Evolutionary conservation across 1,140 invertebrate genomes (phyloP).

Genomic region (Zaprionus camerounensis): DNA sequence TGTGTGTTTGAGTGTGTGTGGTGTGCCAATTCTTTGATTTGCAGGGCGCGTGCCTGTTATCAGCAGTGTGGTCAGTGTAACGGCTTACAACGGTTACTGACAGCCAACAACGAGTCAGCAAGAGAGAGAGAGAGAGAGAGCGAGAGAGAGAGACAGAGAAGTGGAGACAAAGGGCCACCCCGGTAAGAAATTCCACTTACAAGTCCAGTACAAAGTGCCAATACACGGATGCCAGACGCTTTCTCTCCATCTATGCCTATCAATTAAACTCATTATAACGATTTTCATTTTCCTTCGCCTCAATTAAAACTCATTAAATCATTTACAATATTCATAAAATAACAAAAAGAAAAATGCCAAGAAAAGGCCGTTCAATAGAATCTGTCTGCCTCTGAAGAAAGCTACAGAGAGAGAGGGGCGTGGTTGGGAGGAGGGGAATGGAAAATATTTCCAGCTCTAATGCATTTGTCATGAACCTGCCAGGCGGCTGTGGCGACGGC

Average conservation of each 20-base stretch:
- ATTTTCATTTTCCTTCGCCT: conserved; percentile 18
- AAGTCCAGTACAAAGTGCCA: conserved; percentile 37
- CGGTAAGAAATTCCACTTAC: conserved; percentile 17
- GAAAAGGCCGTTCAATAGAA: conserved; percentile 51
- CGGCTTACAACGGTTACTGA: conserved; percentile 68
- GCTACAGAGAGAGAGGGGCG: too few species aligned
- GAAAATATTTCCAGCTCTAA: conserved; percentile 51
- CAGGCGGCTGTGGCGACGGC: conserved; percentile 25
- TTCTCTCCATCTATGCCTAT: conserved; percentile 69
- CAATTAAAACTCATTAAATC: conserved; percentile 83
- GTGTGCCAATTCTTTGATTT: conserved; percentile 75
- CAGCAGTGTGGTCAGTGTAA: conserved; percentile 50
- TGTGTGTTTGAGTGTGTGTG: conserved; percentile 1
- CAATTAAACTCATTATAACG: conserved; percentile 76
- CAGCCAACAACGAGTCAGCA: conserved; percentile 28
- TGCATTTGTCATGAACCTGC: conserved; percentile 82
- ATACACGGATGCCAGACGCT: conserved; percentile 40
- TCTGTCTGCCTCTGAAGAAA: conserved; percentile 9
- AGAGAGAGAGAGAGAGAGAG: neutral
- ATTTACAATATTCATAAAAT: conserved; percentile 81
- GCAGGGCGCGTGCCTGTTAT: conserved; percentile 72
- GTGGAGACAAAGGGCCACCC: conserved; percentile 13
- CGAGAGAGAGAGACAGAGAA: too few species aligned
- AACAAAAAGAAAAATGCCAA: conserved; percentile 60
- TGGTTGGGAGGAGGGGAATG: neutral